A percentile compares a stretch with the other conserved stretches of the same genome.
Evolutionary conservation across 2,113 vertebrate species (phyloP).

Genomic region (Gorsachius goisagi): DNA sequence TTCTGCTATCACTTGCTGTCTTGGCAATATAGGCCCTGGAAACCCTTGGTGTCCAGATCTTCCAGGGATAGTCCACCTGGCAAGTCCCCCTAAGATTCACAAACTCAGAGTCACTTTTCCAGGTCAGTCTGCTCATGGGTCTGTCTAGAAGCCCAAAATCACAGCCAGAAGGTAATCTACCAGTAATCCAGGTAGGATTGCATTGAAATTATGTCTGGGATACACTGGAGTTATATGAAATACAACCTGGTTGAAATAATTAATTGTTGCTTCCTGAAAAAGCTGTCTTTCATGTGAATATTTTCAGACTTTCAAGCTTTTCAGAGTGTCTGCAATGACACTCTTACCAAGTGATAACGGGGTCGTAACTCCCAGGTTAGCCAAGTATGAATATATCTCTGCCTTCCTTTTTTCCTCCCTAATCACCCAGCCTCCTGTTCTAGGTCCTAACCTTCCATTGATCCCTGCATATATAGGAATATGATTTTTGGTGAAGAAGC

Average conservation of each 20-base stretch:
- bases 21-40: not conserved
- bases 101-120: not conserved
- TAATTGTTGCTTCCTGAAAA: not conserved
- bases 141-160: not conserved
- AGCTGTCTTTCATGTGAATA: not conserved
- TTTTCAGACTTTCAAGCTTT: not conserved
- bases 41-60: not conserved
- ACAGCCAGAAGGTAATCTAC: not conserved
- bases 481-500: not conserved
- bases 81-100: not conserved
- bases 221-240: not conserved
- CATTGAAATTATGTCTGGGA: not conserved
- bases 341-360: rapidly evolving
- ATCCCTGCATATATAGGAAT: not conserved
- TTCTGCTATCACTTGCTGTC: not conserved
- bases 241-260: not conserved
- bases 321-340: not conserved
- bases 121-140: not conserved
- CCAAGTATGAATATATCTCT: rapidly evolving
- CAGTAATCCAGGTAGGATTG: not conserved
- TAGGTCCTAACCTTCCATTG: not conserved
- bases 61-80: not conserved
- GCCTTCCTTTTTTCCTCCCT: not conserved
- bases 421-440: not conserved
- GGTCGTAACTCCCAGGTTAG: not conserved